These are phyloP conservation scores for Premnoplex brunnescens DNA, from an alignment of 2,797 vertebrate genomes.

Conservation along the genomic window DNA sequence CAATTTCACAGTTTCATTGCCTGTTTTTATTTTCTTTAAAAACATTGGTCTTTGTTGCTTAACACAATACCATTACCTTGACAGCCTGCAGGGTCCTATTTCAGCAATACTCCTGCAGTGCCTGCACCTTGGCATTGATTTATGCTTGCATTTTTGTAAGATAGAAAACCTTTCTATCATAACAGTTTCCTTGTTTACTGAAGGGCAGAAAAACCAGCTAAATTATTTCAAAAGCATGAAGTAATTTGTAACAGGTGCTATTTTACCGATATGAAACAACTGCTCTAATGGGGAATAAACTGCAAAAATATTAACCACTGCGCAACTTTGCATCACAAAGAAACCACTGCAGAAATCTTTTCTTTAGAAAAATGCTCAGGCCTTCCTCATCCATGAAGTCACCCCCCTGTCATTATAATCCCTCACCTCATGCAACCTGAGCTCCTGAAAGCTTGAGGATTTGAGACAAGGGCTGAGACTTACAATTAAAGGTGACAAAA, in stretches of 20 bases:
- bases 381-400: not conserved
- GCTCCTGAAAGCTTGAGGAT: not conserved
- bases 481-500: not conserved
- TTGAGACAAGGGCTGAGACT: not conserved
- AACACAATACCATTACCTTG: not conserved
- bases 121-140: conserved; percentile 45
- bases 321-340: not conserved
- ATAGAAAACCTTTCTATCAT: not conserved
- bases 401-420: not conserved
- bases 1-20: not conserved
- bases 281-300: not conserved
- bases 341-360: not conserved
- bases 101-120: conserved; percentile 3
- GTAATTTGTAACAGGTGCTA: conserved; percentile 23
- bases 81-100: not conserved
- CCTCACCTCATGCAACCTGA: not conserved
- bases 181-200: conserved; percentile 4
- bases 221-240: conserved; percentile 29
- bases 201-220: not conserved
- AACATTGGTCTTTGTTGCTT: not conserved
- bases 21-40: not conserved
- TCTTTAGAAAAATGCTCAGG: not conserved
- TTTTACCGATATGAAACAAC: conserved; percentile 6
- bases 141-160: conserved; percentile 23
- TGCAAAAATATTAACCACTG: not conserved